A percentile compares a stretch with the other conserved stretches of the same genome.
phyloP scores from a whole-genome alignment of 1,140 invertebrate genomes.

The Drosophila leontia region DNA sequence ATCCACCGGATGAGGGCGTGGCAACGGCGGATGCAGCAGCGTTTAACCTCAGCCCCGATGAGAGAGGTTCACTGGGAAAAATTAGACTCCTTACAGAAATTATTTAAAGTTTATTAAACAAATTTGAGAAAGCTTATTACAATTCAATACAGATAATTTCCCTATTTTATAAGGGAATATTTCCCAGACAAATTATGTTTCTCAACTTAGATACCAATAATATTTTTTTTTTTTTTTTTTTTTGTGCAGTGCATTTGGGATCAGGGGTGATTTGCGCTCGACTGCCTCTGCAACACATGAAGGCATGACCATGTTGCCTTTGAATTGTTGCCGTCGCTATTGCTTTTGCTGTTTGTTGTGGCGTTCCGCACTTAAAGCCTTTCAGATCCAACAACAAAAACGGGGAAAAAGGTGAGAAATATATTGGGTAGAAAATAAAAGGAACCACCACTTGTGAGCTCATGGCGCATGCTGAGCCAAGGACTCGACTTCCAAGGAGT shows the following conservation, averaged over 20 bases:
- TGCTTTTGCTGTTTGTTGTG: constrained; percentile 68
- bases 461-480: constrained; percentile 54
- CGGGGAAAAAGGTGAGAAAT: constrained; percentile 42
- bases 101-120: not conserved
- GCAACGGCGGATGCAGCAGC: constrained; percentile 62
- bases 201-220: not conserved
- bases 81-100: not conserved
- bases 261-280: constrained; percentile 58
- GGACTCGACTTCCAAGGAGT: constrained; percentile 24
- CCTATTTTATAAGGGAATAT: not conserved
- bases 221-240: not conserved
- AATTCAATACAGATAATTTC: not conserved
- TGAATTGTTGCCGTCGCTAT: constrained; percentile 49
- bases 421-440: constrained; percentile 41
- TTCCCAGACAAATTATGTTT: not conserved
- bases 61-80: constrained; percentile 9
- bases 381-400: constrained; percentile 58
- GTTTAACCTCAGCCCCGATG: constrained; percentile 54
- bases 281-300: constrained; percentile 65
- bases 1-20: constrained; percentile 46
- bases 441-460: constrained; percentile 45
- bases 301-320: constrained; percentile 41
- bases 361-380: constrained; percentile 69
- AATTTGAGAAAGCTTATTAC: too few relatives aligned
- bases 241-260: constrained; percentile 19